Evolutionary conservation across 1,140 invertebrate genomes (phyloP), one percentile per base, ranked within the genome.

Genomic region (Acyrthosiphon pisum): DNA sequence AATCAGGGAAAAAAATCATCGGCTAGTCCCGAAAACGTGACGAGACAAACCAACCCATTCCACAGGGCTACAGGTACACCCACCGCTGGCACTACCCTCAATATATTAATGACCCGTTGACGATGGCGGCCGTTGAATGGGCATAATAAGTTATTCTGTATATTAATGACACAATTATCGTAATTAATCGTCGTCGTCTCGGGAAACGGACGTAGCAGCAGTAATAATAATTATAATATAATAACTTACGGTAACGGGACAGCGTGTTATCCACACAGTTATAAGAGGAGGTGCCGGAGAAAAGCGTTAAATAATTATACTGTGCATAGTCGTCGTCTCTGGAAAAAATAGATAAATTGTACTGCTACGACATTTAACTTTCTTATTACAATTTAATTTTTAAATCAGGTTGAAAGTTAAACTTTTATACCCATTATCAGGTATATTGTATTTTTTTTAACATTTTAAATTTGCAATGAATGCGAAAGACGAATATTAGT

Each of bases 91-190:
- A 30, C 30, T 30, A 60, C 60, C 60, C 6, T 14, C 6, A n/a
- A n/a, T 76, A n/a, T 76, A 76, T 68, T n/a, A 35, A 76, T 76
- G 60, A 76, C n/a, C 60, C 60, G 11, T 76, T 76, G 30, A n/a
- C n/a, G 14, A 76, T 6, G n/a, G n/a, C 11, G 60, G n/a, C 30
- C 14, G n/a, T 76, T 76, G 60, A 76, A 76, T 76, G n/a, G 60
- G 11, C 30, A n/a, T 76, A n/a, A n/a, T 76, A 76, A 11, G n/a
- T 76, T 76, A 76, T 76, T 76, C 60, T n/a, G 30, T 76, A 76
- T n/a, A 76, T n/a, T n/a, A 76, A 76, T n/a, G 60, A 76, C 60
- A 76, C 60, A n/a, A 76, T 76, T n/a, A 60, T 30, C 56, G 56
- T 60, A 60, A 76, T 76, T 76, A 76, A 76, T 76, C 60, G 60